Conservation (phyloP, 2,888 invertebrate genomes). For the Stenichneumon culpator region DNA sequence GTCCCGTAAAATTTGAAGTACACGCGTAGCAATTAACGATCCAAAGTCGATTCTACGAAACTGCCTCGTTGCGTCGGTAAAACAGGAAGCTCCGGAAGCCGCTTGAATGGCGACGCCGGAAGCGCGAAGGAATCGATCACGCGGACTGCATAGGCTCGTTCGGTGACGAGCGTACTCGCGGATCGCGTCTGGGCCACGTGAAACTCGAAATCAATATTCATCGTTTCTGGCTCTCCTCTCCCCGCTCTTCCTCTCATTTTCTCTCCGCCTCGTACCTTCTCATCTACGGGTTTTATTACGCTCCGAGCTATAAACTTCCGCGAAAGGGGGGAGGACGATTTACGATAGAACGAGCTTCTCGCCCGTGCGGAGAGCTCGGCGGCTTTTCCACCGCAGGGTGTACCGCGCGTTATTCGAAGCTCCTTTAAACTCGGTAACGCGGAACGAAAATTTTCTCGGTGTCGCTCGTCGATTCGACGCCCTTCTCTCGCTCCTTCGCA, state of each 20-base stretch:
- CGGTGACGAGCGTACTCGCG: slow-evolving; percentile 14
- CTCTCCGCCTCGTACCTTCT: background rate
- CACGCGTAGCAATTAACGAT: no score
- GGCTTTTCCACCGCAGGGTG: slow-evolving; percentile 12
- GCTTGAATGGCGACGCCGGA: no score
- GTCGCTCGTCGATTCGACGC: slow-evolving; percentile 18
- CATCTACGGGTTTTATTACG: slow-evolving; percentile 61
- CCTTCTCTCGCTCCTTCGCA: background rate
- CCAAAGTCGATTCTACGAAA: no score
- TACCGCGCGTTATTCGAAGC: slow-evolving; percentile 57
- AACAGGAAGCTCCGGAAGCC: no score
- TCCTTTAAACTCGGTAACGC: slow-evolving; percentile 54
- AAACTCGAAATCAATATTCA: slow-evolving; percentile 66
- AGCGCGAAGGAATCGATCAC: slow-evolving; percentile 10
- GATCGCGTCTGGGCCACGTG: slow-evolving; percentile 36
- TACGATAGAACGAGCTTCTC: slow-evolving; percentile 62
- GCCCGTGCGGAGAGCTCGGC: background rate
- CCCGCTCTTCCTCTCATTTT: background rate
- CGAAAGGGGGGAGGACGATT: slow-evolving; percentile 54
- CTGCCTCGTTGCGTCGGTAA: no score
- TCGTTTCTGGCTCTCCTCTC: slow-evolving; percentile 31
- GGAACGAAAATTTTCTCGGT: slow-evolving; percentile 61
- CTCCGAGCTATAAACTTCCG: slow-evolving; percentile 63
- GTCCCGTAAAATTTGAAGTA: no score
- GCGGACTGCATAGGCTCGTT: slow-evolving; percentile 29